Base-by-base conservation (phyloP, 2,113 vertebrate species). In the Marmota flaviventris region DNA sequence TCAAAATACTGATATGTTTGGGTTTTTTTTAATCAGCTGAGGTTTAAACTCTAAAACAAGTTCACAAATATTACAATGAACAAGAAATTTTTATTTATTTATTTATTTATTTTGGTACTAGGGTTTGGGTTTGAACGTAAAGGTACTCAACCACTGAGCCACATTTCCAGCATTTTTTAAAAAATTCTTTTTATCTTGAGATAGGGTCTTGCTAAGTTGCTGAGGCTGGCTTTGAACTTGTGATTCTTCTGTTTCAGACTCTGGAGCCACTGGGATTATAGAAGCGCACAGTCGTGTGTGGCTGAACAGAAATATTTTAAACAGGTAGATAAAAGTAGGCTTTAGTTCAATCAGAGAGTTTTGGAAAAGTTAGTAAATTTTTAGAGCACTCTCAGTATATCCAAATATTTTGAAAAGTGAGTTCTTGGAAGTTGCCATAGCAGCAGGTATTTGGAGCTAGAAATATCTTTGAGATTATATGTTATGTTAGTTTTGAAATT, bases 391-490 rank as follows among this genome's bases (percentile, higher is more conserved):
- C 25, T 79, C 45, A 65, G n/a, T 69, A 82, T 92, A 95, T 85
- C 58, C 89, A 95, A 98, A 97, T 96, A 98, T 96, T 98, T 96
- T 94, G 86, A 97, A 97, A 97, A 97, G 75, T 92, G 22, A 85
- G 17, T 85, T 95, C 83, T 90, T 92, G 76, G 45, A 97, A 94
- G 95, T 96, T 98, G 27, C 81, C 78, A 96, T 95, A 96, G 94
- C 42, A 98, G 93, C 96, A 95, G 86, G 37, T 94, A 96, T 85
- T 97, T 88, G 77, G 85, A 24, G 61, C 86, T 93, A 95, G 96
- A 97, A 97, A 97, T 95, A 94, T 94, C 92, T 95, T 96, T 73
- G 53, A 94, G 83, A 93, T 96, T 97, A 85, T 89, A 95, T 96
- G 78, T 92, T 96, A 92, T 37, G 29, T 70, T 39, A 48, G 75